These are phyloP conservation scores for Chesias legatella DNA, from an alignment of 2,888 invertebrate species.

Conservation along the genomic window DNA sequence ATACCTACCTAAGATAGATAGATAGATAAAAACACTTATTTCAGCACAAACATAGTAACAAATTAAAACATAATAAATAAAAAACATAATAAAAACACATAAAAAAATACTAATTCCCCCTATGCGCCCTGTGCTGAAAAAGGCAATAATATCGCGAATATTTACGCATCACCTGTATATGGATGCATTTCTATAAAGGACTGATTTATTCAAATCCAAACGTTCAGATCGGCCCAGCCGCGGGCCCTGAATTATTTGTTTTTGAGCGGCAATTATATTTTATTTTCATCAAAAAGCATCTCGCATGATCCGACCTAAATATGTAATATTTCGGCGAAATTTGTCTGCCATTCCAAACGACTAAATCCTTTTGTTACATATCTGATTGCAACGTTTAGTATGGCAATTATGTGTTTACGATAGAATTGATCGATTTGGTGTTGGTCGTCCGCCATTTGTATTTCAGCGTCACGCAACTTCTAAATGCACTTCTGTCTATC, in stretches of 20 bases:
- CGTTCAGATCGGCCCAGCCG: conserved; percentile 69
- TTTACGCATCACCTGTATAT: conserved; percentile 49
- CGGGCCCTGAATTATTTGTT: conserved; percentile 74
- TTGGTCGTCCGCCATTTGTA: conserved; percentile 12
- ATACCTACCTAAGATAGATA: too few species aligned
- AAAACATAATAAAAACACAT: too few species aligned
- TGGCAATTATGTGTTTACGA: conserved; percentile 52
- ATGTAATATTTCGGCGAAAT: conserved; percentile 62
- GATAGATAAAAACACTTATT: too few species aligned
- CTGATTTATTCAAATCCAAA: conserved; percentile 79
- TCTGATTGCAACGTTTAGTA: conserved; percentile 44
- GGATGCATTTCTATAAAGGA: conserved; percentile 75
- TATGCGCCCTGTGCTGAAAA: too few species aligned
- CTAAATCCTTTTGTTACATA: conserved; percentile 38
- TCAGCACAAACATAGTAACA: too few species aligned
- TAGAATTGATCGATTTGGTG: conserved; percentile 25
- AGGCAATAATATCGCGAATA: background rate
- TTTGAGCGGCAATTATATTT: conserved; percentile 79
- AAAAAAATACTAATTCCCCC: too few species aligned
- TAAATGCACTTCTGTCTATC: too few species aligned
- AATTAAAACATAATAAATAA: too few species aligned
- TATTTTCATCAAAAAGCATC: conserved; percentile 68
- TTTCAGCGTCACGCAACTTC: conserved; percentile 18
- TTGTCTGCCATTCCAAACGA: conserved; percentile 47
- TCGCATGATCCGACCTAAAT: conserved; percentile 57